Evolutionary conservation across 2,797 vertebrate genomes (phyloP).

Genomic region (Antrozous pallidus): DNA sequence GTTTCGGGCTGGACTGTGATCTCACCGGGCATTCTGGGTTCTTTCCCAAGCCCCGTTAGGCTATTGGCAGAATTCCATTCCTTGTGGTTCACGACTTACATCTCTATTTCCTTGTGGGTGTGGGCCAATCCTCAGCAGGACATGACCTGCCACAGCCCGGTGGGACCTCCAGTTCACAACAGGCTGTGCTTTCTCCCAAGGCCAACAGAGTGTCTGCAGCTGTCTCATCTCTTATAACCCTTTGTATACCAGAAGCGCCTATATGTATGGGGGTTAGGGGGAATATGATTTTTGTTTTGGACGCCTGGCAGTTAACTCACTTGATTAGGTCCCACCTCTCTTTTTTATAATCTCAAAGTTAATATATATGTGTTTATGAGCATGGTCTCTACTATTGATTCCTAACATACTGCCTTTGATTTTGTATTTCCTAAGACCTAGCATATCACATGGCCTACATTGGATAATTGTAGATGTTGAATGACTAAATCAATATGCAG

Average conservation of each 20-base stretch:
- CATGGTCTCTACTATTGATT: background rate
- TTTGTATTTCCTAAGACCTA: background rate
- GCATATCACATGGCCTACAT: background rate
- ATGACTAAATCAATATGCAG: background rate
- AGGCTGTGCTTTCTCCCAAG: background rate
- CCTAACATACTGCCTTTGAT: background rate
- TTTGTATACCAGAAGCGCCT: background rate
- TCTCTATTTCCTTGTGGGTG: background rate
- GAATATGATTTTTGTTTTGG: too few species aligned
- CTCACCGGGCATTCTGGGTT: background rate
- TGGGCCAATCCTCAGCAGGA: background rate
- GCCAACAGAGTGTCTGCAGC: background rate
- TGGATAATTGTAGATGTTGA: background rate
- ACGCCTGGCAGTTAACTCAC: too few species aligned
- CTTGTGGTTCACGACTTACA: background rate
- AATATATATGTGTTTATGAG: background rate
- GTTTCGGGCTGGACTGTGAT: background rate
- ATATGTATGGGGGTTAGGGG: too few species aligned
- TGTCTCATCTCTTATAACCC: background rate
- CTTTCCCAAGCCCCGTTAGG: background rate
- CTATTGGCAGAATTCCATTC: background rate
- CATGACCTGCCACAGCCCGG: accelerated
- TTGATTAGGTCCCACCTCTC: background rate
- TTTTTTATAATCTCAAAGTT: background rate
- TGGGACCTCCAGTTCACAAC: background rate